phyloP scores from a whole-genome alignment of 2,888 invertebrate genomes.

The Allacma fusca region DNA sequence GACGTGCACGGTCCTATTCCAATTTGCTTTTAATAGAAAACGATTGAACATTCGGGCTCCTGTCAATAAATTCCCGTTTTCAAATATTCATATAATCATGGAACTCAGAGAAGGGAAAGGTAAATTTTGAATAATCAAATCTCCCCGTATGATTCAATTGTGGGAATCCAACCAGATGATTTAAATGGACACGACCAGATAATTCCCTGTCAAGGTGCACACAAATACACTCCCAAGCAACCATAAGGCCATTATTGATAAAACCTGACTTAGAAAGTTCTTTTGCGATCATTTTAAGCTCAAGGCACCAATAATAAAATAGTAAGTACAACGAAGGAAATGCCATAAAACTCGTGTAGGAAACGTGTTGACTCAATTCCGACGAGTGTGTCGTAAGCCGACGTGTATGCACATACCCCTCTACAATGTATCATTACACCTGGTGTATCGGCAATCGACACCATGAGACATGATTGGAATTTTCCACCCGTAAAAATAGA shows the following conservation, averaged over 20 bases:
- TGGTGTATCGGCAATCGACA: too few relatives aligned
- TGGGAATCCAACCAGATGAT: conserved; percentile 43
- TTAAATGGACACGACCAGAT: conserved; percentile 23
- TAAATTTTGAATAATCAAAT: conserved; percentile 42
- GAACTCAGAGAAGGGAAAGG: conserved; percentile 42
- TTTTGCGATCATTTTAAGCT: not conserved
- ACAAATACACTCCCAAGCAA: conserved; percentile 16
- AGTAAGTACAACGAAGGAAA: too few relatives aligned
- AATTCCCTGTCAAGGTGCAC: conserved; percentile 16
- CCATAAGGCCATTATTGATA: conserved; percentile 3
- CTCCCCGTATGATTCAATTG: conserved; percentile 36
- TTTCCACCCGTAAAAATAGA: too few relatives aligned
- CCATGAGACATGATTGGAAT: too few relatives aligned
- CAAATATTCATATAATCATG: conserved; percentile 51
- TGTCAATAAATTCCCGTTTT: conserved; percentile 45
- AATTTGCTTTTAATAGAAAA: conserved; percentile 10
- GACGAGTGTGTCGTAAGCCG: too few relatives aligned
- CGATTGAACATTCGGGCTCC: not conserved
- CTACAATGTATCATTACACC: too few relatives aligned
- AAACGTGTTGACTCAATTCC: too few relatives aligned
- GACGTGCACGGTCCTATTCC: not conserved
- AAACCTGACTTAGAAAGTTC: conserved; percentile 12
- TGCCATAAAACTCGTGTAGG: too few relatives aligned
- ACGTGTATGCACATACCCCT: too few relatives aligned
- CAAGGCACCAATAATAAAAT: not conserved